Conservation (phyloP, 2,888 invertebrate species). For the Epistrophe eligans region DNA sequence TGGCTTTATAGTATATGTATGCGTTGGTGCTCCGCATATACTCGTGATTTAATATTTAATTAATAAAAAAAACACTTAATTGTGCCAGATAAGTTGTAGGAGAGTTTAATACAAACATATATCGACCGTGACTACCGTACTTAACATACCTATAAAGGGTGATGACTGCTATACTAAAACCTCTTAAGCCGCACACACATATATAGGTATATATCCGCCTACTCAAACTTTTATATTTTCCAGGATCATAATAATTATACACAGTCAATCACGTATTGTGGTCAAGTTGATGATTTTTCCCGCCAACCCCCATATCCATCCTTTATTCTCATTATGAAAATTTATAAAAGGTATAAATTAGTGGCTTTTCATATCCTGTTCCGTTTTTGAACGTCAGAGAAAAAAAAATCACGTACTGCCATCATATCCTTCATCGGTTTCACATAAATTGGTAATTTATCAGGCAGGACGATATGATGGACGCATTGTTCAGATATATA, state of each 20-base stretch:
- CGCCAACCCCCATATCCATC: neutral
- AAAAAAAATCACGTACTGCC: constrained; percentile 50
- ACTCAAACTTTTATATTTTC: neutral
- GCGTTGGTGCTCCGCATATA: neutral
- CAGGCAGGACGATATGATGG: constrained; percentile 32
- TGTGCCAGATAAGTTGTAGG: constrained; percentile 41
- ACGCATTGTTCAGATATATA: neutral
- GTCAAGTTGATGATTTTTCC: constrained; percentile 56
- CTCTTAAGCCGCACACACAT: constrained; percentile 18
- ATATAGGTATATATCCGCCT: neutral
- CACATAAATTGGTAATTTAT: constrained; percentile 55
- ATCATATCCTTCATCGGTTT: constrained; percentile 57
- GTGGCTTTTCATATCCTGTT: constrained; percentile 42
- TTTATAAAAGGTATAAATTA: constrained; percentile 34
- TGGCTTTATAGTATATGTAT: neutral
- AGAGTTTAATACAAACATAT: neutral
- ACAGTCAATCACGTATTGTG: constrained; percentile 69
- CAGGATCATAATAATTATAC: constrained; percentile 62
- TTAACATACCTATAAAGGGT: neutral
- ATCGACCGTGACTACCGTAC: constrained; percentile 34
- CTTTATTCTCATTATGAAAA: constrained; percentile 36
- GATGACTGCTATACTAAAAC: neutral
- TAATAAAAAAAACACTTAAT: constrained; percentile 30
- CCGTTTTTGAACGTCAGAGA: constrained; percentile 10
- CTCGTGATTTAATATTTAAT: constrained; percentile 34